Percentiles rank a stretch among this genome's conserved stretches.
These are phyloP conservation scores for Sebastiscus tertius DNA, from an alignment of 2,797 vertebrate species.

Conservation along the genomic window DNA sequence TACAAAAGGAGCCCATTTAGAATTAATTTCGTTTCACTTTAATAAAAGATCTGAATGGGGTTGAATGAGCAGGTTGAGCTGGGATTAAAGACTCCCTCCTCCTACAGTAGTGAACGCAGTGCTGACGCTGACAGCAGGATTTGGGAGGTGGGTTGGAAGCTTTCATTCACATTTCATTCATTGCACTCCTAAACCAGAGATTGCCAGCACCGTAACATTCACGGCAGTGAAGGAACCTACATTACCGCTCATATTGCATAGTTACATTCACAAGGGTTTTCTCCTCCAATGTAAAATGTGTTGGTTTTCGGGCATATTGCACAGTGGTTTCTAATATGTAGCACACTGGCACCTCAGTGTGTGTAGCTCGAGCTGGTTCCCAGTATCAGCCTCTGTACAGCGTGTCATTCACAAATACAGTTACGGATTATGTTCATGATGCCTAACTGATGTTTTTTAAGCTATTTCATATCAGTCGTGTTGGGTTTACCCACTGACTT, in stretches of 20 bases:
- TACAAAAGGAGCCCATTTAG: not conserved
- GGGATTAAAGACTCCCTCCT: not conserved
- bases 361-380: slow-evolving; percentile 5
- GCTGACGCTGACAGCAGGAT: not conserved
- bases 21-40: not conserved
- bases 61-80: too few species aligned
- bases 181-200: not conserved
- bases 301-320: not conserved
- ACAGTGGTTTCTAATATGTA: slow-evolving; percentile 6
- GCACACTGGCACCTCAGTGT: slow-evolving; percentile 3
- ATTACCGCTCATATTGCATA: not conserved
- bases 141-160: not conserved
- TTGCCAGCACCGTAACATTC: not conserved
- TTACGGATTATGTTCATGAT: not conserved
- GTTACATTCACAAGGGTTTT: not conserved
- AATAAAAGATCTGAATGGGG: not conserved
- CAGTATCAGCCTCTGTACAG: not conserved
- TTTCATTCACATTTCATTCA: not conserved
- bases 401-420: not conserved
- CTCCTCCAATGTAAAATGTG: not conserved
- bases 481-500: not conserved
- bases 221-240: not conserved
- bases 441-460: slow-evolving; percentile 9
- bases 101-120: not conserved
- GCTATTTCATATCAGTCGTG: slow-evolving; percentile 16